A percentile compares a stretch with the other conserved stretches of the same genome.
Conservation (phyloP, 2,113 vertebrate species). For the Prietella phreatophila region DNA sequence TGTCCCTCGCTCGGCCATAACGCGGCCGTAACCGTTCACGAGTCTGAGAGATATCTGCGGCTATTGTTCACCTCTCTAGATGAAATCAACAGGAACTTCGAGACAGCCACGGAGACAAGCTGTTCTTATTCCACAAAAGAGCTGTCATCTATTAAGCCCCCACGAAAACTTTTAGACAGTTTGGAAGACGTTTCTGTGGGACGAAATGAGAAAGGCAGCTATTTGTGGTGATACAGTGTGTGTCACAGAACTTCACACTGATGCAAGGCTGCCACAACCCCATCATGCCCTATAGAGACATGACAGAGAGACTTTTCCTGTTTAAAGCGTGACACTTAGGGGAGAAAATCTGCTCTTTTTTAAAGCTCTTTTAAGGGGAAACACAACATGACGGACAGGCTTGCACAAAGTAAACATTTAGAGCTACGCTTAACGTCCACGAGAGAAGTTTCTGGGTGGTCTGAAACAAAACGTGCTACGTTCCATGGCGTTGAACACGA, state of each 20-base stretch:
- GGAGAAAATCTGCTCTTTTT: neutral
- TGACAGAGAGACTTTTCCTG: neutral
- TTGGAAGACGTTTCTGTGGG: conserved; percentile 32
- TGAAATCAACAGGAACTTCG: conserved; percentile 18
- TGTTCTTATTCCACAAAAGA: conserved; percentile 22
- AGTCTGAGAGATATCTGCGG: neutral
- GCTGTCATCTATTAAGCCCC: conserved; percentile 25
- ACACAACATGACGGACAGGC: neutral
- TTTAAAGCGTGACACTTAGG: neutral
- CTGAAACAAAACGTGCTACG: no score
- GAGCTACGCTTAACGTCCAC: no score
- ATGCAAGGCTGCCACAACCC: conserved; percentile 17
- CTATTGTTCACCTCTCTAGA: conserved; percentile 8
- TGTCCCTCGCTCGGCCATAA: neutral
- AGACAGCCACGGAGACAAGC: conserved; percentile 4
- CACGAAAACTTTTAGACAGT: conserved; percentile 31
- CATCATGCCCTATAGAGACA: neutral
- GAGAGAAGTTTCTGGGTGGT: no score
- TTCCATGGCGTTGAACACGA: no score
- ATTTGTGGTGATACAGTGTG: conserved; percentile 13
- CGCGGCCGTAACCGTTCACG: neutral
- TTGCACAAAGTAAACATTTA: neutral
- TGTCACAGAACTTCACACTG: conserved; percentile 13
- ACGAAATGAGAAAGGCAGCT: conserved; percentile 18
- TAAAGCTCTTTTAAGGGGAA: no score